Base-by-base conservation (phyloP, 1,140 invertebrate species). In the Caenorhabditis tropicalis region DNA sequence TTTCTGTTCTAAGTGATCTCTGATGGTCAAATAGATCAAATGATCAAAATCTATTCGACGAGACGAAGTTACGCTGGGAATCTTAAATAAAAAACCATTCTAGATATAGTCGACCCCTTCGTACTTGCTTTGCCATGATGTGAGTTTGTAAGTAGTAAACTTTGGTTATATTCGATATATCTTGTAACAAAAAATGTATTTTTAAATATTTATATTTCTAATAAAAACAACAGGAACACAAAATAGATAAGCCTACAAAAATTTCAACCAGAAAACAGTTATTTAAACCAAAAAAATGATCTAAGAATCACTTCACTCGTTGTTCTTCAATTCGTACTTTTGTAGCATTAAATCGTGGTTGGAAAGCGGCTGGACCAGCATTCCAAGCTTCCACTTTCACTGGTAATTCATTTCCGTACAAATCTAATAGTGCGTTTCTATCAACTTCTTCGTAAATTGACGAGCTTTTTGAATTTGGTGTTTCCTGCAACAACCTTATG, bases 371-470 rank as follows among this genome's bases (percentile, higher is more conserved):
- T 36, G 86, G 86, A 9, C 86, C 86, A 15, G 31, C 49, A 49
- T 87, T 87, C 87, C 87, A 87, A 3, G 86, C 79, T 60, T 87
- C 87, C 12, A 91, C 86, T 70, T 91, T 91, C 9, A 87, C 81
- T 15, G 90, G 90, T 49, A 91, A 51, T 29, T 90, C 79, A 12
- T 89, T 79, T 27, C 89, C 89, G 53, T 91, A 91, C 4, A 88
- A 83, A 65, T 90, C 85, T 43, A 90, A 70, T 49, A 88, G 74
- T 15, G 79, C 83, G 15, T 89, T 79, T 19, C 82, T 86, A 46
- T 91, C 85, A 24, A 89, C 83, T 82, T 90, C 89, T 39, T 90
- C 87, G 53, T 90, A 90, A 39, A 90, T 88, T 12, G 88, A 87
- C 16, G 36, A n/a, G 15, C 79, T 82, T 15, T 82, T 53, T 19